These are phyloP conservation scores for Rhogogaster chlorosoma DNA, from an alignment of 2,888 invertebrate species.

Conservation along the genomic window DNA sequence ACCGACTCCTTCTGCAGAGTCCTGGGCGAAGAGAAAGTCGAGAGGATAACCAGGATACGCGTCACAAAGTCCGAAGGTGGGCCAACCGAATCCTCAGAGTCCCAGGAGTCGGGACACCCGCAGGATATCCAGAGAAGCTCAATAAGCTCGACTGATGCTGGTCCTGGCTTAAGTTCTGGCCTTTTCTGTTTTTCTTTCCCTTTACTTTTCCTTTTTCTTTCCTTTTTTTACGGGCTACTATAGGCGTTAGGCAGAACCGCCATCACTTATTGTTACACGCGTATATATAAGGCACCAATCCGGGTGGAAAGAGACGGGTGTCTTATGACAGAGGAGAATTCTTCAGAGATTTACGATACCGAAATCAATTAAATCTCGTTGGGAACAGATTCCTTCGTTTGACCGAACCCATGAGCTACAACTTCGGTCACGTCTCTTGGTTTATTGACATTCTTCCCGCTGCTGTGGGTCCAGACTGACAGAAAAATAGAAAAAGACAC, in stretches of 20 bases:
- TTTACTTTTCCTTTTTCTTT: neutral
- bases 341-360: conserved; percentile 18
- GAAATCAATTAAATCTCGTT: conserved; percentile 45
- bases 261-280: conserved; percentile 13
- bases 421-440: conserved; percentile 44
- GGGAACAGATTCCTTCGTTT: conserved; percentile 26
- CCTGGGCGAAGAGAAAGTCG: conserved; percentile 26
- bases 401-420: conserved; percentile 19
- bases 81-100: conserved; percentile 15
- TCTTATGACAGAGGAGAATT: neutral
- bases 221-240: neutral
- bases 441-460: conserved; percentile 45
- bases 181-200: conserved; percentile 28
- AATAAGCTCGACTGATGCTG: conserved; percentile 43
- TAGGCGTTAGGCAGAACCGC: conserved; percentile 23
- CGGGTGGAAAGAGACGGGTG: neutral
- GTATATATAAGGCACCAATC: neutral
- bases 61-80: conserved; percentile 39
- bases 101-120: conserved; percentile 14
- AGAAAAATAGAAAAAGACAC: conserved; percentile 16
- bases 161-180: conserved; percentile 24
- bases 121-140: conserved; percentile 17
- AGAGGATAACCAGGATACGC: conserved; percentile 44
- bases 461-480: neutral
- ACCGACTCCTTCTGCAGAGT: conserved; percentile 2